phyloP scores from a whole-genome alignment of 2,888 invertebrate species.

The Plebejus argus region DNA sequence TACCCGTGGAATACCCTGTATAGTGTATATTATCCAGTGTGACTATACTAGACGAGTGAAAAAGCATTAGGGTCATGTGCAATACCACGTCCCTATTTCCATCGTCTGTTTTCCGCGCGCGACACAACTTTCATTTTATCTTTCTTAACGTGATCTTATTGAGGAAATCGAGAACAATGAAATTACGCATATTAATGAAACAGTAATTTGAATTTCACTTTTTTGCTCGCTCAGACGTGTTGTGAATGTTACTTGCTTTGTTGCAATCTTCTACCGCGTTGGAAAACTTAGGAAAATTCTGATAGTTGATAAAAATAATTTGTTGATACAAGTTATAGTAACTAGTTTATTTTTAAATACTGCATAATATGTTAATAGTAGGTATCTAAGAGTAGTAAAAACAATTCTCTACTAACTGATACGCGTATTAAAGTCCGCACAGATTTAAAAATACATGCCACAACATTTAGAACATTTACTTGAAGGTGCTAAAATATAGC shows the following conservation, averaged over 20 bases:
- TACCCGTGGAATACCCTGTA: too few relatives aligned
- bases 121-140: slow-evolving; percentile 42
- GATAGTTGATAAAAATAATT: background rate
- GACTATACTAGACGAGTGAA: slow-evolving; percentile 33
- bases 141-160: slow-evolving; percentile 42
- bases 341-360: too few relatives aligned
- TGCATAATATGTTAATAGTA: too few relatives aligned
- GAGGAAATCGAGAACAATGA: slow-evolving; percentile 36
- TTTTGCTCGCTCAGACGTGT: slow-evolving; percentile 23
- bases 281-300: background rate
- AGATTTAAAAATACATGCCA: too few relatives aligned
- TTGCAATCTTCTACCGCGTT: slow-evolving; percentile 7
- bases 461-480: too few relatives aligned
- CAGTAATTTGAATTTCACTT: slow-evolving; percentile 26
- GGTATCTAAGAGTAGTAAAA: too few relatives aligned
- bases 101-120: slow-evolving; percentile 53
- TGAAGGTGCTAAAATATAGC: too few relatives aligned
- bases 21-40: background rate
- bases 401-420: too few relatives aligned
- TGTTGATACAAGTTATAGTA: too few relatives aligned
- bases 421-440: too few relatives aligned
- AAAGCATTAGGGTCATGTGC: slow-evolving; percentile 33
- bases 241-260: background rate
- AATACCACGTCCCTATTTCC: slow-evolving; percentile 51
- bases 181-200: slow-evolving; percentile 31